phyloP scores from a whole-genome alignment of 2,797 vertebrate genomes.

The Gymnocypris eckloni region DNA sequence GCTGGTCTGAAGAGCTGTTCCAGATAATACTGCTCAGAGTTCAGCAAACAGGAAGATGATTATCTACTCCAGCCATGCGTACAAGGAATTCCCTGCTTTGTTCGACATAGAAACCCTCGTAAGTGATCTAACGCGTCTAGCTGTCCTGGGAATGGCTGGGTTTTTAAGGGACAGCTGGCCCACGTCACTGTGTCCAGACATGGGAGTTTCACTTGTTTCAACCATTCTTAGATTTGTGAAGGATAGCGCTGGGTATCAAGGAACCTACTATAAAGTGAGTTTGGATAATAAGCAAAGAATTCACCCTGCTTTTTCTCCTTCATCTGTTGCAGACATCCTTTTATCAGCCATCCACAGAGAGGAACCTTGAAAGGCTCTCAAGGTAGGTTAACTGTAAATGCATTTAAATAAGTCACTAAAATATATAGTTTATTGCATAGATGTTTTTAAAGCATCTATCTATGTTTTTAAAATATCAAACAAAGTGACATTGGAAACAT shows the following conservation, averaged over 20 bases:
- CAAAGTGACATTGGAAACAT: not conserved
- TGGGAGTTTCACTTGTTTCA: slow-evolving; percentile 16
- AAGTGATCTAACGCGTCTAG: slow-evolving; percentile 51
- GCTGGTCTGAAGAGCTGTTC: slow-evolving; percentile 27
- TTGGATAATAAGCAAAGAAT: slow-evolving; percentile 8
- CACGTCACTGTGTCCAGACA: not conserved
- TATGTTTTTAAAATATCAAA: not conserved
- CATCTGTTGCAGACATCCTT: slow-evolving; percentile 60
- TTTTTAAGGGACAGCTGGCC: not conserved
- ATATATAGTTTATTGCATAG: not conserved
- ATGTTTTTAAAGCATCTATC: not conserved
- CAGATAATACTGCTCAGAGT: slow-evolving; percentile 41
- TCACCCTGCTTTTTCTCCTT: slow-evolving; percentile 36
- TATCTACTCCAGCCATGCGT: slow-evolving; percentile 61
- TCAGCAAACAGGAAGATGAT: slow-evolving; percentile 58
- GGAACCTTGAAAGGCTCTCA: slow-evolving; percentile 56
- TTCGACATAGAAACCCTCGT: slow-evolving; percentile 63
- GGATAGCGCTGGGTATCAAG: slow-evolving; percentile 1
- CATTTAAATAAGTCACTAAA: not conserved
- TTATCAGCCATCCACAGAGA: slow-evolving; percentile 57
- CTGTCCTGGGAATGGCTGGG: slow-evolving; percentile 18
- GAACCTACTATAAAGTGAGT: not conserved
- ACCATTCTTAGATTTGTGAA: slow-evolving; percentile 10
- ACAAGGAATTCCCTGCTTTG: slow-evolving; percentile 66
- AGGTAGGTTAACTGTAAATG: slow-evolving; percentile 53